Evolutionary conservation across 2,113 vertebrate genomes (phyloP).

Genomic region (Petromus typicus): DNA sequence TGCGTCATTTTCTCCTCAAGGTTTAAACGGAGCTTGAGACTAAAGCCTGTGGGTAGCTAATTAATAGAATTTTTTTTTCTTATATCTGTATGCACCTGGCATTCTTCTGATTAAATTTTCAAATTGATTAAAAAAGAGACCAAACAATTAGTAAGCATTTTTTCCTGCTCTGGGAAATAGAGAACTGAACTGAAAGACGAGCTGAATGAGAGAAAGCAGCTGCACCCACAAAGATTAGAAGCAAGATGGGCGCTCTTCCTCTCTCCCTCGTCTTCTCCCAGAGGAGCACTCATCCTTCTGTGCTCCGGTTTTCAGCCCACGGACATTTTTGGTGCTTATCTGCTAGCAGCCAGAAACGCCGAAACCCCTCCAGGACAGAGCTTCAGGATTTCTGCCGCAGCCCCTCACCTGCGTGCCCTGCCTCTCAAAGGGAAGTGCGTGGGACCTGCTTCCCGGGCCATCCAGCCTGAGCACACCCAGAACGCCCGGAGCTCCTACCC

Average conservation of each 20-base stretch:
- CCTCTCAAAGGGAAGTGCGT: not conserved
- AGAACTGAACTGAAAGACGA: not conserved
- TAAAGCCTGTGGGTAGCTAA: slow-evolving; percentile 48
- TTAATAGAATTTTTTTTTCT: slow-evolving; percentile 55
- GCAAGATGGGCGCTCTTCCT: not conserved
- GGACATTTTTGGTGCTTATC: slow-evolving; percentile 48
- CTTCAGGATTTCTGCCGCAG: not conserved
- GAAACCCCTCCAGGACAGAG: slow-evolving; percentile 20
- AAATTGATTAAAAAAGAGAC: slow-evolving; percentile 62
- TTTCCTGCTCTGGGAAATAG: slow-evolving; percentile 7
- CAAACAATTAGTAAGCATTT: slow-evolving; percentile 20
- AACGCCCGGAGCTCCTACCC: not conserved
- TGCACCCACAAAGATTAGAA: not conserved
- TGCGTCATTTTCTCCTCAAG: slow-evolving; percentile 22
- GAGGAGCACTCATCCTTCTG: not conserved
- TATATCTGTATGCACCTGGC: not conserved
- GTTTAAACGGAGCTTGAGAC: slow-evolving; percentile 44
- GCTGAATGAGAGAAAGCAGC: not conserved
- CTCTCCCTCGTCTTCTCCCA: not conserved
- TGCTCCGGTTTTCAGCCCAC: slow-evolving; percentile 28
- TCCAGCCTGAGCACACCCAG: not conserved
- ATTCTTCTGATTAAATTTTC: slow-evolving; percentile 67
- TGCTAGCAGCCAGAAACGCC: slow-evolving; percentile 22
- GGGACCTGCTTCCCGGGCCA: too few relatives aligned
- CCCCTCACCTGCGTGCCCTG: not conserved